Evolutionary conservation across 2,113 vertebrate genomes (phyloP), one percentile per base, ranked within the genome.

Genomic region (Cathartes aura): DNA sequence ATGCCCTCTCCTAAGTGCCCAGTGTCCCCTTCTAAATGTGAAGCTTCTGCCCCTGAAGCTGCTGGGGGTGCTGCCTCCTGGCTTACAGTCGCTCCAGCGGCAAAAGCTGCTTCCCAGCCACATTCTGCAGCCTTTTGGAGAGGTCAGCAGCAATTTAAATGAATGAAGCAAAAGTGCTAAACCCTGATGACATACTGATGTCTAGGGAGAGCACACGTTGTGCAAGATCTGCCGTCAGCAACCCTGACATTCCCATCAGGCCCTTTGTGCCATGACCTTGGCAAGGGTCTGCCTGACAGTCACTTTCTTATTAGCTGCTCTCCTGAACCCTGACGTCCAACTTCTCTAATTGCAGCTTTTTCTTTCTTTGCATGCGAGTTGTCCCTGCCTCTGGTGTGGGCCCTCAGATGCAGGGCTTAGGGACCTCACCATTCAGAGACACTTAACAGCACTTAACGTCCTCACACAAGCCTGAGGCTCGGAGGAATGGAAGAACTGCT

Each of bases 31-130:
- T 96, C 71, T 87, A 82, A 83, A 86, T 10, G 64, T 40, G 79
- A 97, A 97, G 92, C 66, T 92, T 79, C 87, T 91, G 87, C 59
- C 89, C 10, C 4, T 96, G 93, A 95, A 96, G 96, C 93, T 97
- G 93, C 87, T 83, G 86, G 34, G 83, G 26, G 7, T 59, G 94
- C 90, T 97, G 82, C 92, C 93, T 98, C 94, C 90, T 67, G 74
- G 80, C 66, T 94, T 90, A 80, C 29, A 47, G 84, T 50, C 82
- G 94, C 85, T 90, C 85, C 89, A 71, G 79, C 86, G 84, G 74
- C 64, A 97, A 92, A 95, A 93, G 97, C 55, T 96, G 95, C 93
- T 94, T 94, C 96, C 91, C 85, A 96, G 93, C 21, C 76, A 90
- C 91, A 87, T 67, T 92, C 97, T 93, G 90, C 71, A 97, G 74